These are phyloP conservation scores for Aspidapion aeneum DNA, from an alignment of 2,888 invertebrate species.

Conservation along the genomic window DNA sequence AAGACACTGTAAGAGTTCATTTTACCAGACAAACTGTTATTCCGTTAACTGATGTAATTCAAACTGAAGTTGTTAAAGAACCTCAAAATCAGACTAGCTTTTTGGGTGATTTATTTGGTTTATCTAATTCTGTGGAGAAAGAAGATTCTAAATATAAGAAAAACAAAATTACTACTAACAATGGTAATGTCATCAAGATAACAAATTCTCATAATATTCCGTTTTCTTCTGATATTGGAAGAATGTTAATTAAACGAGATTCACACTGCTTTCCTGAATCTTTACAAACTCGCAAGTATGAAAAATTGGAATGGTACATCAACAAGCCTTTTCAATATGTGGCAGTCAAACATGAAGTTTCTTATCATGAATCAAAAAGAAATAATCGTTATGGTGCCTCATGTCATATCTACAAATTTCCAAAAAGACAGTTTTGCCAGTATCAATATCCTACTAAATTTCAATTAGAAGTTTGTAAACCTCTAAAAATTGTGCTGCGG, in stretches of 20 bases:
- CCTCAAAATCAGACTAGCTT: slow-evolving; percentile 13
- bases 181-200: slow-evolving; percentile 13
- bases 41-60: slow-evolving; percentile 5
- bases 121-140: neutral
- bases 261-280: slow-evolving; percentile 18
- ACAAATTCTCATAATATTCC: slow-evolving; percentile 14
- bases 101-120: slow-evolving; percentile 10
- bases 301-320: slow-evolving; percentile 19
- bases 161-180: neutral
- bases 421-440: slow-evolving; percentile 17
- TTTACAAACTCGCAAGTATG: slow-evolving; percentile 12
- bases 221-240: slow-evolving; percentile 22
- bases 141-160: neutral
- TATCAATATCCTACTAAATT: slow-evolving; percentile 2
- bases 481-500: neutral
- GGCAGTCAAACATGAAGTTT: slow-evolving; percentile 9
- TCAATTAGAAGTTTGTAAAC: neutral
- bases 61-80: slow-evolving; percentile 1
- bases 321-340: slow-evolving; percentile 10
- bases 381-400: neutral
- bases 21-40: slow-evolving; percentile 3
- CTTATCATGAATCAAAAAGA: slow-evolving; percentile 19
- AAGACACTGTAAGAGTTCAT: neutral
- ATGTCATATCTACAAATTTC: slow-evolving; percentile 17
- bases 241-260: slow-evolving; percentile 18